Base-by-base conservation (phyloP, 2,888 invertebrate species). In the Macaria notata region DNA sequence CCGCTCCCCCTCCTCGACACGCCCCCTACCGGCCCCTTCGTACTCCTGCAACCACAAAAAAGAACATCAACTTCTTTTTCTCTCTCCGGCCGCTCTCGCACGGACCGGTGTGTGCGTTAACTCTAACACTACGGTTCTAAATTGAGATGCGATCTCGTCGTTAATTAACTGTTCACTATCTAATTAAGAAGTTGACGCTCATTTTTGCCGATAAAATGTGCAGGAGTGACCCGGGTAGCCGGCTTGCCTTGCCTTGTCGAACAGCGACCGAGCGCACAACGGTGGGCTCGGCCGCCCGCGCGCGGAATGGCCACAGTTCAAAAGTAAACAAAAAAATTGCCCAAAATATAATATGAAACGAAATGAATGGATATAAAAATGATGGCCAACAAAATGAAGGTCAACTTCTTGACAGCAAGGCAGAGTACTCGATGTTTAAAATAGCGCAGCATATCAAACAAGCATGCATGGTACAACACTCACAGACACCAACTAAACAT, bases 381-480 rank as follows among this genome's bases (percentile, higher is more conserved):
- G 95, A 95, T 95, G 95, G 95, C 95, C 95, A 95, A 95, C 95
- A 94, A 95, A 96, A 96, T 96, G 96, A 96, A 95, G 96, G 96
- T 96, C 96, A 96, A 96, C 96, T 97, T 96, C 96, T 96, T 96
- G 95, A 96, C 94, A 94, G 94, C 94, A 92, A 92, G 92, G 92
- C 92, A 92, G 87, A 88, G 80, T 86, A 91, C 79, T 86, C 82
- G 82, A 84, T 86, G 78, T 84, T 84, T 64, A 82, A 81, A 84
- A 84, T 83, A 90, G 88, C 92, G 81, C 83, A 88, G 90, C 89
- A 83, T 81, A 86, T 84, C 76, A 85, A 79, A 86, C 76, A 88
- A 90, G 90, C 92, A 91, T 92, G 91, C 90, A 87, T 73, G 70
- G 77, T 76, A 79, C 65, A 76, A 81, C 70, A 70, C 66, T 66